phyloP scores from a whole-genome alignment of 2,113 vertebrate species.

The Neotragus pygmaeus region DNA sequence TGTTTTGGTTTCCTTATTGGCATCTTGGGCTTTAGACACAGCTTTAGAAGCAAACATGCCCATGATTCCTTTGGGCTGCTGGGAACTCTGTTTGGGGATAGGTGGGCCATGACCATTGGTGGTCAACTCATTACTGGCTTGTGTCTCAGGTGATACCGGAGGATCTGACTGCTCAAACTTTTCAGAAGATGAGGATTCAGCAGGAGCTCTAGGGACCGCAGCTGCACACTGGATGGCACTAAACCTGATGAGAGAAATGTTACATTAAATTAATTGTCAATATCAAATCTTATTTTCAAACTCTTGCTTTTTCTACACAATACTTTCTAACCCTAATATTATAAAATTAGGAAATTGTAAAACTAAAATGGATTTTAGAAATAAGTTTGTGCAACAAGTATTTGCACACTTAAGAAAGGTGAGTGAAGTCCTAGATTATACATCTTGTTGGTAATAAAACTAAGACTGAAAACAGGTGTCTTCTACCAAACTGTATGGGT shows the following conservation, averaged over 20 bases:
- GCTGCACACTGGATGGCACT: constrained; percentile 89
- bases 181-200: constrained; percentile 73
- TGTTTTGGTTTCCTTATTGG: constrained; percentile 80
- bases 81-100: constrained; percentile 74
- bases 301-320: neutral
- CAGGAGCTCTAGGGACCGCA: constrained; percentile 79
- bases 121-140: neutral
- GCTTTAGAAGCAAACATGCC: constrained; percentile 90
- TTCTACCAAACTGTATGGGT: neutral
- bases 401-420: neutral
- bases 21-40: constrained; percentile 79
- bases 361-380: constrained; percentile 19
- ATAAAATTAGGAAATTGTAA: constrained; percentile 13
- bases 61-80: constrained; percentile 91
- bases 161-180: constrained; percentile 23
- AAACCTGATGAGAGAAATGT: constrained; percentile 78
- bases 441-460: neutral
- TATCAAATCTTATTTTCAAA: neutral
- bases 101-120: constrained; percentile 77
- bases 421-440: neutral
- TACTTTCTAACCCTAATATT: neutral
- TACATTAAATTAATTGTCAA: neutral
- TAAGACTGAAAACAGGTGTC: neutral
- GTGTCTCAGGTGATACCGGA: neutral
- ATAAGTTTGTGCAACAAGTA: neutral